Conservation (phyloP, 2,888 invertebrate species). For the Megaustenia siamemsis region DNA sequence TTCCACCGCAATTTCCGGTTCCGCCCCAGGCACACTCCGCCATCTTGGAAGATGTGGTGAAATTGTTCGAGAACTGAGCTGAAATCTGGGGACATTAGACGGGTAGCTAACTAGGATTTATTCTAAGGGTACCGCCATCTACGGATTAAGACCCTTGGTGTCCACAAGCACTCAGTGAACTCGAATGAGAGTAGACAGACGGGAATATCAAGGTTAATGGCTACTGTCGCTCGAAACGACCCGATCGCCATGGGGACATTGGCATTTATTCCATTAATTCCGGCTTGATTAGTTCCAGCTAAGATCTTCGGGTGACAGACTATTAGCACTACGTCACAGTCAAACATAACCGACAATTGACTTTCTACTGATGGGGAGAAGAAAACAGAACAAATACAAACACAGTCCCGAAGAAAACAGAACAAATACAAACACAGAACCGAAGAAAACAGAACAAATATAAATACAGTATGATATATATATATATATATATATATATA, state of each 20-base stretch:
- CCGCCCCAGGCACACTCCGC: slow-evolving; percentile 54
- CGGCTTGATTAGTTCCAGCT: slow-evolving; percentile 12
- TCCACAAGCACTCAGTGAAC: slow-evolving; percentile 19
- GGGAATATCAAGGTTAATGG: slow-evolving; percentile 45
- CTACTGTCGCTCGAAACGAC: slow-evolving; percentile 31
- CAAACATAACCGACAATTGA: not conserved
- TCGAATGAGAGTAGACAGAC: slow-evolving; percentile 42
- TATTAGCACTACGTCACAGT: not conserved
- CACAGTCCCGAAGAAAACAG: not conserved
- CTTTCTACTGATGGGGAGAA: not conserved
- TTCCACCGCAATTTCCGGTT: slow-evolving; percentile 60
- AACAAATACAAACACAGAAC: not conserved
- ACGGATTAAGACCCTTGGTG: slow-evolving; percentile 36
- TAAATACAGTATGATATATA: not conserved
- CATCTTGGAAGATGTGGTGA: slow-evolving; percentile 45
- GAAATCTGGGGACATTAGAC: slow-evolving; percentile 39
- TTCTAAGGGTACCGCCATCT: slow-evolving; percentile 39
- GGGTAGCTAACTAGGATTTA: slow-evolving; percentile 49
- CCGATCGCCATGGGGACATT: slow-evolving; percentile 7
- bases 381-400: not conserved
- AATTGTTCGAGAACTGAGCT: not conserved
- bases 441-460: not conserved
- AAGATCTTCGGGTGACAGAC: not conserved
- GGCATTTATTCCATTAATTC: slow-evolving; percentile 27
- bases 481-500: not conserved